phyloP scores from a whole-genome alignment of 2,888 invertebrate genomes.

The Idaea straminata region DNA sequence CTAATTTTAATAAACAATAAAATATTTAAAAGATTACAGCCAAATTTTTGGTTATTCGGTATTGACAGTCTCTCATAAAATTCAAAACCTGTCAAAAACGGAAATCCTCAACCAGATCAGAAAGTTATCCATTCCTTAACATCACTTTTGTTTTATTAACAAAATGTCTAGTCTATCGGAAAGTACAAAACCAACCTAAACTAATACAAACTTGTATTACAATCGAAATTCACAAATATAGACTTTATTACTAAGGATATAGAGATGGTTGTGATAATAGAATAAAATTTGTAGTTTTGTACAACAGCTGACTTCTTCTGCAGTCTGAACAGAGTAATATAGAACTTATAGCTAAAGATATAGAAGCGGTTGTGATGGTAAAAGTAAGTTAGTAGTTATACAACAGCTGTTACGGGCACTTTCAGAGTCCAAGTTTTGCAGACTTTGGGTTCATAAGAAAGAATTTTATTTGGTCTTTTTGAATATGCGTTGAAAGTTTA shows the following conservation, averaged over 20 bases:
- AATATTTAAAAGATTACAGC: too few species aligned
- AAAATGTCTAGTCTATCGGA: slow-evolving; percentile 52
- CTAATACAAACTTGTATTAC: slow-evolving; percentile 26
- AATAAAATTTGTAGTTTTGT: slow-evolving; percentile 34
- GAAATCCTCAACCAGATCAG: background rate
- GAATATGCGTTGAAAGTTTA: slow-evolving; percentile 55
- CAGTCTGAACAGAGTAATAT: background rate
- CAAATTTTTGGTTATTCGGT: too few species aligned
- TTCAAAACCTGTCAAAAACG: too few species aligned
- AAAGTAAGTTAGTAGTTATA: slow-evolving; percentile 41
- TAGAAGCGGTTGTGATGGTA: background rate
- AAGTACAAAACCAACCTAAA: slow-evolving; percentile 62
- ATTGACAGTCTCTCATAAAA: too few species aligned
- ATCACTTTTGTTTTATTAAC: slow-evolving; percentile 63
- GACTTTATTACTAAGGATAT: slow-evolving; percentile 22
- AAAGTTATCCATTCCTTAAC: slow-evolving; percentile 8
- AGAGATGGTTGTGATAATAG: slow-evolving; percentile 24
- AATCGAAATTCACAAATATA: slow-evolving; percentile 19
- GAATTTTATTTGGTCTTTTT: slow-evolving; percentile 73
- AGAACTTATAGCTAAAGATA: background rate
- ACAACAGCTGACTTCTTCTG: background rate
- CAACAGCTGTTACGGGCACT: slow-evolving; percentile 72
- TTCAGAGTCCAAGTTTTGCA: slow-evolving; percentile 61
- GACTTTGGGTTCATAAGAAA: slow-evolving; percentile 58
- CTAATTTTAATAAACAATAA: too few species aligned